A percentile compares a stretch with the other conserved stretches of the same genome.
phyloP scores from a whole-genome alignment of 2,113 vertebrate species.

The Protobothrops flavoviridis region DNA sequence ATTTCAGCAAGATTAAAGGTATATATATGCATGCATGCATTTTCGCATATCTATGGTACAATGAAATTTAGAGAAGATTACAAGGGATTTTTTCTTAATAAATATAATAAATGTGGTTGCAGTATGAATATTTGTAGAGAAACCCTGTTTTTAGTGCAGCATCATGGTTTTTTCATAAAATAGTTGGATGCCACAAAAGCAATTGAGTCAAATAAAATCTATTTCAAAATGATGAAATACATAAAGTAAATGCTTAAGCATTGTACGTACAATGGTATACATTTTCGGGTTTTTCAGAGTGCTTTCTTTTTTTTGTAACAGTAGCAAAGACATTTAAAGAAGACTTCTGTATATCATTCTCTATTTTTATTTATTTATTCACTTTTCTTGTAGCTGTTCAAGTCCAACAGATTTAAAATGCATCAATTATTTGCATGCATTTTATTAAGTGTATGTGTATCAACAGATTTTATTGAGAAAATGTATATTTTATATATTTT shows the following conservation, averaged over 20 bases:
- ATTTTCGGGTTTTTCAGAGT: not conserved
- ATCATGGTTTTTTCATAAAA: not conserved
- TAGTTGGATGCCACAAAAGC: not conserved
- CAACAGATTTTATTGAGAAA: not conserved
- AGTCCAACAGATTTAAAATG: not conserved
- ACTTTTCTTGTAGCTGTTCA: not conserved
- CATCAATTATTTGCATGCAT: slow-evolving; percentile 37
- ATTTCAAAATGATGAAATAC: not conserved
- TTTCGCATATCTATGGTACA: not conserved
- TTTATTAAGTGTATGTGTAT: slow-evolving; percentile 16
- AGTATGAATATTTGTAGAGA: not conserved
- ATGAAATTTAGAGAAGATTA: not conserved
- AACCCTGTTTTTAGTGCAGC: not conserved
- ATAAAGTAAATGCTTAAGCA: not conserved
- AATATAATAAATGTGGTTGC: not conserved
- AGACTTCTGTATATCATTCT: slow-evolving; percentile 31
- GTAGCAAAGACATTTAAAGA: not conserved
- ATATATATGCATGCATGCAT: not conserved
- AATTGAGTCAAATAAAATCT: not conserved
- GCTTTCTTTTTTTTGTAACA: not conserved
- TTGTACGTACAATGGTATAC: not conserved
- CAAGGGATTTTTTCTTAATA: not conserved
- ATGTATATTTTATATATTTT: slow-evolving; percentile 8
- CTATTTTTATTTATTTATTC: slow-evolving; percentile 18
- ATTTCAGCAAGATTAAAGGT: not conserved